These are phyloP conservation scores for Trinorchestia longiramus DNA, from an alignment of 1,140 invertebrate species.

Conservation along the genomic window DNA sequence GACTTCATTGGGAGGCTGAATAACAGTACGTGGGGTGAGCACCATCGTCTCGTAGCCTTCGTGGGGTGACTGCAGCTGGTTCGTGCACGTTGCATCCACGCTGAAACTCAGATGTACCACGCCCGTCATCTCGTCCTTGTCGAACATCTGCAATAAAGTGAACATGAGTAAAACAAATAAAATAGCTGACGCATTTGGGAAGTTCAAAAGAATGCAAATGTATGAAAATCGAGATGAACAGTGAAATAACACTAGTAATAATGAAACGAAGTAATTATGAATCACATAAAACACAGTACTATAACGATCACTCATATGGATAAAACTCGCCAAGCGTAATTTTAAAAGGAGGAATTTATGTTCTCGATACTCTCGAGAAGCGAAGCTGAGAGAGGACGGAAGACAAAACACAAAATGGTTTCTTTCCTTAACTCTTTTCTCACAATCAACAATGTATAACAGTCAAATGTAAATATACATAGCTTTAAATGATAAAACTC, in stretches of 20 bases:
- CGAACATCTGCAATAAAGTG: conserved; percentile 73
- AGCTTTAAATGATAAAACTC: no score
- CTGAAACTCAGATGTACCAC: conserved; percentile 77
- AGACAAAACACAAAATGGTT: no score
- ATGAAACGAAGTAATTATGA: not conserved
- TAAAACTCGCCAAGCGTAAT: not conserved
- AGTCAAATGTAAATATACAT: no score
- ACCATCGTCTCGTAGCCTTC: conserved; percentile 76
- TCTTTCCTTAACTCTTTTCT: no score
- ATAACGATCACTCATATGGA: not conserved
- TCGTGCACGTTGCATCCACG: conserved; percentile 78
- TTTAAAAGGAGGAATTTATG: no score
- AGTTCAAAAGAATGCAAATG: not conserved
- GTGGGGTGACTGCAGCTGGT: conserved; percentile 75
- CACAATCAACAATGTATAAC: no score
- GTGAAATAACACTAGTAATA: not conserved
- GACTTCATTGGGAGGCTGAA: conserved; percentile 68
- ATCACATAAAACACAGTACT: not conserved
- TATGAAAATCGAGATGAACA: not conserved
- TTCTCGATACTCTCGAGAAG: no score
- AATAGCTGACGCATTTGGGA: not conserved
- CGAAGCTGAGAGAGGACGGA: no score
- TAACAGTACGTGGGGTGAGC: conserved; percentile 70
- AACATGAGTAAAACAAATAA: not conserved
- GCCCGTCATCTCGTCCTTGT: conserved; percentile 74